phyloP scores from a whole-genome alignment of 30 jellyfish, hydroid and myxozoan species.

The Hydra vulgaris region DNA sequence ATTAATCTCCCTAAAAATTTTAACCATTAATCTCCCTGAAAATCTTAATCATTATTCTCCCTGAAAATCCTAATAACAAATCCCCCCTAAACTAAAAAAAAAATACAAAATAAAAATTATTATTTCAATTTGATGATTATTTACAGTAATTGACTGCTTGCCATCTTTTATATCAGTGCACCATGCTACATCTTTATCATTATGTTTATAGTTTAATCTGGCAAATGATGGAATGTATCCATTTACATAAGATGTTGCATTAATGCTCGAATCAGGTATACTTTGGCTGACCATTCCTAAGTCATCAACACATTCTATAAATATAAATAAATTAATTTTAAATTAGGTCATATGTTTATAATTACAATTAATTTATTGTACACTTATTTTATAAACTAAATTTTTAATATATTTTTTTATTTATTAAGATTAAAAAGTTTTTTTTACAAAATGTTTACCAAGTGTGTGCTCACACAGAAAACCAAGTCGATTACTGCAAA shows the following conservation, averaged over 20 bases:
- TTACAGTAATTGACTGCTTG: conserved; percentile 59
- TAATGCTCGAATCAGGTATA: conserved; percentile 38
- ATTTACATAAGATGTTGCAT: conserved; percentile 42
- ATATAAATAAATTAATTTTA: background rate
- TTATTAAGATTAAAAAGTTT: no score
- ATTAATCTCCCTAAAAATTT: no score
- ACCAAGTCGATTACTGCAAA: conserved; percentile 48
- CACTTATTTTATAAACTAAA: no score
- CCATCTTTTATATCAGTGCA: conserved; percentile 46
- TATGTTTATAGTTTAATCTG: conserved; percentile 16
- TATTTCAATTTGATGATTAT: no score
- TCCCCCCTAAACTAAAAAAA: no score
- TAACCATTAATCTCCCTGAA: no score
- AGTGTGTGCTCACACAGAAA: conserved; percentile 74
- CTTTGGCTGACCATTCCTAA: conserved; percentile 55
- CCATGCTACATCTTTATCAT: conserved; percentile 50
- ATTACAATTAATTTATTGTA: no score
- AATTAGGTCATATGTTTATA: background rate
- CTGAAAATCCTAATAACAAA: no score
- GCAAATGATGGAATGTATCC: conserved; percentile 33
- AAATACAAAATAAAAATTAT: no score
- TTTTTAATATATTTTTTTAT: no score
- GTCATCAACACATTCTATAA: conserved; percentile 46
- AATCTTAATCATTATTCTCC: no score
- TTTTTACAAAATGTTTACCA: no score